Base-by-base conservation (phyloP, 2,797 vertebrate species). In the Miichthys miiuy region DNA sequence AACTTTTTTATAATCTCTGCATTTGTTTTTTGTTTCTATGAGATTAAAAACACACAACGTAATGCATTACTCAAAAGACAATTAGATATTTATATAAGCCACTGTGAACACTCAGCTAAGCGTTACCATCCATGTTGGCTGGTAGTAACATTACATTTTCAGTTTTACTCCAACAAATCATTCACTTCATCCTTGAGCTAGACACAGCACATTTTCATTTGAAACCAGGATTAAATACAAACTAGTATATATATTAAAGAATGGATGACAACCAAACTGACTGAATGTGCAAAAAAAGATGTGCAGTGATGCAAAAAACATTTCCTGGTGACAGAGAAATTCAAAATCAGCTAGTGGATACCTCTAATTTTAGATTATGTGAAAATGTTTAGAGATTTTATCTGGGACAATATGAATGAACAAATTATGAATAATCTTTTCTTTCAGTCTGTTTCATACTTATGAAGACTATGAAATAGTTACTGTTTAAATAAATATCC, bases 401-500 rank as follows among this genome's bases (percentile, higher is more conserved):
- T 60, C 6, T 46, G 5, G 20, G 3, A 42, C 14, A 3, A n/a
- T 18, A 13, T 47, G 10, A 18, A 48, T 67, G 18, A 65, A 64
- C 48, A 11, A 5, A 60, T 66, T 16, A 38, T n/a, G 27, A 20
- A 41, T 27, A n/a, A 23, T 6, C 6, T 34, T 42, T 1, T 55
- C 17, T 64, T 47, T 57, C 3, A 66, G 11, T 66, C 8, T 11
- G 14, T 54, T 54, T 63, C 14, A 63, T 25, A 20, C 7, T 54
- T 27, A 42, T 12, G 16, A 56, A 52, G 16, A 52, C 16, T 23
- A 41, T 11, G 1, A 52, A 17, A 30, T 21, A 42, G 21, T 47
- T 25, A 18, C 17, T 79, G 42, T 68, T 14, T 7, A 65, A 56
- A 63, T 70, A 74, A 63, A 60, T 11, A 68, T 65, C 92, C 92